phyloP scores from a whole-genome alignment of 2,888 invertebrate species.

The Meiosimyza decipiens region DNA sequence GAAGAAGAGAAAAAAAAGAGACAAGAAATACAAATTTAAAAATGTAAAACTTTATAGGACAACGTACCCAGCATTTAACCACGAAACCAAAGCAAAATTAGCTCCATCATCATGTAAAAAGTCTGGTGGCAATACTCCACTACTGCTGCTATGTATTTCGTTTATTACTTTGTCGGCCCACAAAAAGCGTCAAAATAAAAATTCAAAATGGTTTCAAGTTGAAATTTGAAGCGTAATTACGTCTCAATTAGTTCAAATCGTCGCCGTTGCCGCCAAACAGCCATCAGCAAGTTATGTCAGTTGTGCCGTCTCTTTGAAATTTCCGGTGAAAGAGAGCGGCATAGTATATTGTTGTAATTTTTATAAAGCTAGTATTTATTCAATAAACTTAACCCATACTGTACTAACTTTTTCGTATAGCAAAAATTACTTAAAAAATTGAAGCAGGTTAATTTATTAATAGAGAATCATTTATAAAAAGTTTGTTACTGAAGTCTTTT shows the following conservation, averaged over 20 bases:
- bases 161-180: background rate
- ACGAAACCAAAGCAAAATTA: constrained; percentile 19
- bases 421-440: no score
- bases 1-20: no score
- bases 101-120: constrained; percentile 17
- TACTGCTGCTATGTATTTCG: background rate
- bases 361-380: no score
- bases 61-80: constrained; percentile 17
- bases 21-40: constrained; percentile 4
- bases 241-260: constrained; percentile 40
- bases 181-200: constrained; percentile 18
- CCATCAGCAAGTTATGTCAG: background rate
- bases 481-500: no score
- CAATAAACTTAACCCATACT: no score
- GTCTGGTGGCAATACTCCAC: background rate
- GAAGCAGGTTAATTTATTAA: no score
- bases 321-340: constrained; percentile 14
- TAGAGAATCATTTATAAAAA: no score
- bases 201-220: constrained; percentile 28
- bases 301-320: constrained; percentile 2
- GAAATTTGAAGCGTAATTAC: constrained; percentile 34
- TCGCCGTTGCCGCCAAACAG: constrained; percentile 10
- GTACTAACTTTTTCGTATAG: no score
- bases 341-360: no score
- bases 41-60: constrained; percentile 31